Evolutionary conservation across 2,888 invertebrate species (phyloP).

Genomic region (Drosophila acutilabella): DNA sequence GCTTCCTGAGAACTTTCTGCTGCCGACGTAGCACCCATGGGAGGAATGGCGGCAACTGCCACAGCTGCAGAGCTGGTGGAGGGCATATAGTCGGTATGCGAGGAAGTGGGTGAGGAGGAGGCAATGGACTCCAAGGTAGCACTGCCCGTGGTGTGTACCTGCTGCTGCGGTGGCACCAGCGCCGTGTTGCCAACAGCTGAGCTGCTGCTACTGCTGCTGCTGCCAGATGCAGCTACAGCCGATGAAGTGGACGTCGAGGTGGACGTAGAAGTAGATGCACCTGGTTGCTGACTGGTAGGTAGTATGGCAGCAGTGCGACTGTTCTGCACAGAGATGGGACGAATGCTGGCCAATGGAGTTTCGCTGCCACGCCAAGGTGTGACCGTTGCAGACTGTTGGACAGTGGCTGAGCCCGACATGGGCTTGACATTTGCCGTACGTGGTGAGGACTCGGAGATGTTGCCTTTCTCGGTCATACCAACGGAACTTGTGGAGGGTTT

Average conservation of each 20-base stretch:
- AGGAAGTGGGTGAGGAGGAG: slow-evolving; percentile 90
- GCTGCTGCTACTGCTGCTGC: slow-evolving; percentile 54
- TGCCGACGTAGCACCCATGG: slow-evolving; percentile 85
- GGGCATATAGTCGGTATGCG: slow-evolving; percentile 93
- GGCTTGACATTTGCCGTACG: slow-evolving; percentile 97
- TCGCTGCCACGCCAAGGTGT: slow-evolving; percentile 91
- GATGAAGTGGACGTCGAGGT: slow-evolving; percentile 74
- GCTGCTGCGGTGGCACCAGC: slow-evolving; percentile 88
- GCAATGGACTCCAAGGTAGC: slow-evolving; percentile 85
- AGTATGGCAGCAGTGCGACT: slow-evolving; percentile 91
- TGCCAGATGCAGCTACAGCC: slow-evolving; percentile 54
- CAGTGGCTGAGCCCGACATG: slow-evolving; percentile 90
- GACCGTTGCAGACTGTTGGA: slow-evolving; percentile 86
- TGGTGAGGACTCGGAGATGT: slow-evolving; percentile 86
- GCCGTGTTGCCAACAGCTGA: slow-evolving; percentile 85
- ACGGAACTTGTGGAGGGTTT: slow-evolving; percentile 89
- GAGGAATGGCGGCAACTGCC: slow-evolving; percentile 89
- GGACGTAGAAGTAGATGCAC: slow-evolving; percentile 68
- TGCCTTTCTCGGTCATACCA: slow-evolving; percentile 86
- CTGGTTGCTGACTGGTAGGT: slow-evolving; percentile 87
- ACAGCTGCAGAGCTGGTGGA: slow-evolving; percentile 90
- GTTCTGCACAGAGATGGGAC: slow-evolving; percentile 93
- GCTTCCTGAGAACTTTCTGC: slow-evolving; percentile 86
- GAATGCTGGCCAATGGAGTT: slow-evolving; percentile 95
- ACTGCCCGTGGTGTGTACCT: slow-evolving; percentile 86